Percentiles rank a stretch among this genome's conserved stretches.
Evolutionary conservation across 2,888 invertebrate species (phyloP).

Genomic region (Agonopterix alstromeriana): DNA sequence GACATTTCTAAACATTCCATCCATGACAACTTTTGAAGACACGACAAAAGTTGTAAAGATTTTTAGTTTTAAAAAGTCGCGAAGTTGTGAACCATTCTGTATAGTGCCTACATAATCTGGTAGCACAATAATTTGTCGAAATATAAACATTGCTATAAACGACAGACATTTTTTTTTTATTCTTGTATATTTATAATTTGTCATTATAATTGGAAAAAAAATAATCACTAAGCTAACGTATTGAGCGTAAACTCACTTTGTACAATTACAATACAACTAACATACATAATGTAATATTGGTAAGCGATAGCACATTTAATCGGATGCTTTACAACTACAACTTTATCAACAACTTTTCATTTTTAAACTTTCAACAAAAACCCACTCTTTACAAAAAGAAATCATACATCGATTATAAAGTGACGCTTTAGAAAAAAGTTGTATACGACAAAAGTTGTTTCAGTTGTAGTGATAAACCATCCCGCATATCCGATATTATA

Average conservation of each 20-base stretch:
- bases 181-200: slow-evolving; percentile 25
- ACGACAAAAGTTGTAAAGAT: neutral
- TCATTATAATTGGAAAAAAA: slow-evolving; percentile 36
- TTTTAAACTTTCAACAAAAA: no score
- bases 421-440: neutral
- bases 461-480: neutral
- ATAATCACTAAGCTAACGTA: slow-evolving; percentile 63
- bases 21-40: neutral
- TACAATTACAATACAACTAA: slow-evolving; percentile 61
- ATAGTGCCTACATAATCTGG: slow-evolving; percentile 19
- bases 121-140: slow-evolving; percentile 14
- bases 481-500: neutral
- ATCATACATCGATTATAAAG: neutral
- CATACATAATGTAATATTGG: slow-evolving; percentile 40
- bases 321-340: no score
- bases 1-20: no score
- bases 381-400: no score
- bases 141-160: slow-evolving; percentile 32
- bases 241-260: slow-evolving; percentile 73
- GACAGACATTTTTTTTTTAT: slow-evolving; percentile 44
- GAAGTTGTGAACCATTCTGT: neutral
- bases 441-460: neutral
- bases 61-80: neutral
- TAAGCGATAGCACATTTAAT: neutral
- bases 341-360: no score